phyloP scores from a whole-genome alignment of 2,797 vertebrate genomes.

The Anguilla megastoma region DNA sequence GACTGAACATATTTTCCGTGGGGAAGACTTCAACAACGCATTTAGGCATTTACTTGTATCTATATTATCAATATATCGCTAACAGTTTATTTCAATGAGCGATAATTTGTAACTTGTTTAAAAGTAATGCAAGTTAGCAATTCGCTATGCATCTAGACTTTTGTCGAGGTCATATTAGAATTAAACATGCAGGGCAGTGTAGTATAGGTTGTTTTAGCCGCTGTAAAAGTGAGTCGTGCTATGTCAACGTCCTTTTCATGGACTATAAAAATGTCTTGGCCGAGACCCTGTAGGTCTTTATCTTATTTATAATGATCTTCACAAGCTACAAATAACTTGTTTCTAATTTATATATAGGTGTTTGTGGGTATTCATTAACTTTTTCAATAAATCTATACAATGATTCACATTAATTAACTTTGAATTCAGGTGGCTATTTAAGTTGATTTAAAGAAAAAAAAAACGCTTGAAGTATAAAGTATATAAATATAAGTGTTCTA shows the following conservation, averaged over 20 bases:
- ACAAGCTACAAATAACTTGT: neutral
- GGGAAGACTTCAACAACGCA: neutral
- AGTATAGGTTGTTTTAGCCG: neutral
- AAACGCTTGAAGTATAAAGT: neutral
- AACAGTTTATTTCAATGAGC: neutral
- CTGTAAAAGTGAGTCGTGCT: neutral
- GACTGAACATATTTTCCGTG: neutral
- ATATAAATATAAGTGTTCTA: neutral
- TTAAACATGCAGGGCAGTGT: neutral
- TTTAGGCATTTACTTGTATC: neutral
- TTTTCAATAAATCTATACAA: no score
- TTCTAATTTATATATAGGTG: neutral
- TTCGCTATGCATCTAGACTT: no score
- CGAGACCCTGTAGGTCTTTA: neutral
- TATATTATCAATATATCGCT: neutral
- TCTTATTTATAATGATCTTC: neutral
- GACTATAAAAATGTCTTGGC: no score
- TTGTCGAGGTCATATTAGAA: neutral
- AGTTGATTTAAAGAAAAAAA: neutral
- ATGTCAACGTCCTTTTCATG: no score
- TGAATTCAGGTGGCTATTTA: neutral
- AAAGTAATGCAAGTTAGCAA: neutral
- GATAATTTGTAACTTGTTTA: neutral
- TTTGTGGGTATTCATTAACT: no score
- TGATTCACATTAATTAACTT: neutral